Evolutionary conservation across 1,140 invertebrate species (phyloP).

Genomic region (Sesamia nonagrioides): DNA sequence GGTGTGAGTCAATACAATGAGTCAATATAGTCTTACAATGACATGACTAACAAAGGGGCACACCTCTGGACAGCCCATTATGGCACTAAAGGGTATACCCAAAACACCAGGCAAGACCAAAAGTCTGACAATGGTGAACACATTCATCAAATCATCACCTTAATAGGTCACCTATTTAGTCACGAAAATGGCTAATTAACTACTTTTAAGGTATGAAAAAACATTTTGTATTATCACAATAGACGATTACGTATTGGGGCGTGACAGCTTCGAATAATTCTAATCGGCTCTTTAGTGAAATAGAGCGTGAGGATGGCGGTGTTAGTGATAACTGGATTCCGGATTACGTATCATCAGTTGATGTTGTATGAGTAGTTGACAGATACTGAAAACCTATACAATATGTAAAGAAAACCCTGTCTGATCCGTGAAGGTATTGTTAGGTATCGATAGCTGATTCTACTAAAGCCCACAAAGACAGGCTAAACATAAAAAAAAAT

Average conservation of each 20-base stretch:
- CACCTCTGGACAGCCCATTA: neutral
- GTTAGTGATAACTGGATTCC: neutral
- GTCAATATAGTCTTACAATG: too few relatives aligned
- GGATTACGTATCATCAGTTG: neutral
- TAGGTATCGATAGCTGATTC: too few relatives aligned
- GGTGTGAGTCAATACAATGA: too few relatives aligned
- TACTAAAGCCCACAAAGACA: too few relatives aligned
- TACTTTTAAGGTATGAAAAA: neutral
- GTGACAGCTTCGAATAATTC: neutral
- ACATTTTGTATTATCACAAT: conserved; percentile 1
- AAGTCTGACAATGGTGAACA: neutral
- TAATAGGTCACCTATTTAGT: neutral
- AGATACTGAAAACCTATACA: neutral
- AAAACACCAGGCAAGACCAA: neutral
- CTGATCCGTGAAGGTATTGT: too few relatives aligned
- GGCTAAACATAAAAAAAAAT: too few relatives aligned
- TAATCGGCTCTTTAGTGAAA: neutral
- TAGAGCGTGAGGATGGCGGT: neutral
- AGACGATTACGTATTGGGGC: neutral
- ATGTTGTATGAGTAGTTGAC: neutral
- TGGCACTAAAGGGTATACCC: neutral
- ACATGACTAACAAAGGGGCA: neutral
- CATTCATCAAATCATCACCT: neutral
- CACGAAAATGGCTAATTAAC: neutral
- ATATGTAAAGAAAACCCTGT: too few relatives aligned